phyloP scores from a whole-genome alignment of 2,888 invertebrate genomes.

The Ceratothoa steindachneri region DNA sequence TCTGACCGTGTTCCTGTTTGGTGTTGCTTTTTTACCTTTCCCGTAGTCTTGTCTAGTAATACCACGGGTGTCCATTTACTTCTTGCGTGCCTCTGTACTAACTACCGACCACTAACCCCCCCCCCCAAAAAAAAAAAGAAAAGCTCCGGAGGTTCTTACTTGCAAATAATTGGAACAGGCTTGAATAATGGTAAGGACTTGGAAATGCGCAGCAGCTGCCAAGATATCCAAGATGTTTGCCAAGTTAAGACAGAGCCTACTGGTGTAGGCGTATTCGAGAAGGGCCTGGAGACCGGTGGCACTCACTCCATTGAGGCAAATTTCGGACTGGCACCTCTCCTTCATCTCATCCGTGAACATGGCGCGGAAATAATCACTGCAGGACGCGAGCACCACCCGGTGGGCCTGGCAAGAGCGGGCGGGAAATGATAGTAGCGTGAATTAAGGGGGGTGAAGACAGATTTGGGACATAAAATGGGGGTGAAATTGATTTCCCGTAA shows the following conservation, averaged over 20 bases:
- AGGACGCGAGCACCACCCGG: slow-evolving; percentile 66
- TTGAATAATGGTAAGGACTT: slow-evolving; percentile 63
- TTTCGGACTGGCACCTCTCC: slow-evolving; percentile 64
- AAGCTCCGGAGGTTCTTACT: no score
- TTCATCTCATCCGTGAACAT: slow-evolving; percentile 70
- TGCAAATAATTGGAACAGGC: slow-evolving; percentile 64
- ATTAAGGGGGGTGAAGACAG: no score
- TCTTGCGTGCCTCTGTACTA: no score
- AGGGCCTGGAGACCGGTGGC: slow-evolving; percentile 63
- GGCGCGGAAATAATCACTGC: slow-evolving; percentile 70
- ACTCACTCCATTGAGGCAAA: slow-evolving; percentile 64
- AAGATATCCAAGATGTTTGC: slow-evolving; percentile 56
- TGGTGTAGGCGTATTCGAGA: slow-evolving; percentile 67
- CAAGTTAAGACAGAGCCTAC: slow-evolving; percentile 61
- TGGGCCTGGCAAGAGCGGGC: slow-evolving; percentile 63
- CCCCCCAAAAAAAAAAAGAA: no score
- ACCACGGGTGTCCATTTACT: no score
- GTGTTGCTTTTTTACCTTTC: no score
- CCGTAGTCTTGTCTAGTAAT: no score
- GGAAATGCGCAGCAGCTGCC: slow-evolving; percentile 65
- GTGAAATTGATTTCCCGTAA: no score
- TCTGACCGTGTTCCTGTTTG: no score
- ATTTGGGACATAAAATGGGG: no score
- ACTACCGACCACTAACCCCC: no score
- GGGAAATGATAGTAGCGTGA: no score